Evolutionary conservation across 2,113 vertebrate species (phyloP).

Genomic region (Syrrhaptes paradoxus): DNA sequence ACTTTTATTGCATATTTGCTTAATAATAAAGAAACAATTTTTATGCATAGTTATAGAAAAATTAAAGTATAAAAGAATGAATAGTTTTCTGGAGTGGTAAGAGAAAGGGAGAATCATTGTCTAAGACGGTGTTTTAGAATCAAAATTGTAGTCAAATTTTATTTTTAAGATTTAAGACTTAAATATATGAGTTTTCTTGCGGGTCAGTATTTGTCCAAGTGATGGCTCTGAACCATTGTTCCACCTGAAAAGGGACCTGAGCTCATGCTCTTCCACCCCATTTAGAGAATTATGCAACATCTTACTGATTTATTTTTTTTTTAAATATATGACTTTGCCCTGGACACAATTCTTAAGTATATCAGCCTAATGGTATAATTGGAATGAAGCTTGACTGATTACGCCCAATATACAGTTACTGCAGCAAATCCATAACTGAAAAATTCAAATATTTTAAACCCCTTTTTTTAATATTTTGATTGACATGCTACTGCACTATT

Average conservation of each 20-base stretch:
- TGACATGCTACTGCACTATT: not conserved
- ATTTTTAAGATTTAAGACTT: not conserved
- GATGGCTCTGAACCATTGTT: not conserved
- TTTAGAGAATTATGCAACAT: not conserved
- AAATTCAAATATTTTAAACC: not conserved
- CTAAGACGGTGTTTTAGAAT: not conserved
- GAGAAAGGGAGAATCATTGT: not conserved
- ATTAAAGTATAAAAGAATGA: not conserved
- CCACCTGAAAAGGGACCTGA: not conserved
- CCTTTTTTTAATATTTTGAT: not conserved
- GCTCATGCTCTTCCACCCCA: not conserved
- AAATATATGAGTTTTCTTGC: too few species aligned
- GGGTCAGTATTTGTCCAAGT: not conserved
- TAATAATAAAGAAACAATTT: not conserved
- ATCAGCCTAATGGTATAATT: not conserved
- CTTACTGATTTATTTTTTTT: not conserved
- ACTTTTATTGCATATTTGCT: not conserved
- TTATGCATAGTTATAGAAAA: not conserved
- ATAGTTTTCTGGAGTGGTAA: not conserved
- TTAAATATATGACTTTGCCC: not conserved
- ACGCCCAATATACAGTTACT: not conserved
- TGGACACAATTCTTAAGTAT: not conserved
- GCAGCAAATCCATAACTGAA: not conserved
- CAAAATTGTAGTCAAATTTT: not conserved
- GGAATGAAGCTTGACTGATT: not conserved